Percentiles rank a stretch among this genome's conserved stretches.
Evolutionary conservation across 2,888 invertebrate species (phyloP).

Genomic region (Nezara viridula): DNA sequence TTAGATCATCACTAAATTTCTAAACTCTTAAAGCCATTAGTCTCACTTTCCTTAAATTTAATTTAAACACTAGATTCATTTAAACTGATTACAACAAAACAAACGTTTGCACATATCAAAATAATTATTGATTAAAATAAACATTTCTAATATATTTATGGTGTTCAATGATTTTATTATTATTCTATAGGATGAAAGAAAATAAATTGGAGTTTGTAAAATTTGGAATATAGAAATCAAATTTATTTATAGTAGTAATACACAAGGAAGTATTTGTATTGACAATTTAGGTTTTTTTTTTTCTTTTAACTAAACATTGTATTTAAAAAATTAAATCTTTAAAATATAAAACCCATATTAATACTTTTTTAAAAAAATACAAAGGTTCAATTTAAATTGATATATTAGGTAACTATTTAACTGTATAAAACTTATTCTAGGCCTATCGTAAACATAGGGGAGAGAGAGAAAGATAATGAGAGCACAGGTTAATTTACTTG

Average conservation of each 20-base stretch:
- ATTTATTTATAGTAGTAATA: background rate
- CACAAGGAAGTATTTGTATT: background rate
- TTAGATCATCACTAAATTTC: constrained; percentile 49
- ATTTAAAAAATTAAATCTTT: background rate
- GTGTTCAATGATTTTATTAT: constrained; percentile 28
- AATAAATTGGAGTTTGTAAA: background rate
- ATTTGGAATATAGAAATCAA: background rate
- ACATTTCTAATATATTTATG: constrained; percentile 17
- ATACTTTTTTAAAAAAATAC: constrained; percentile 55
- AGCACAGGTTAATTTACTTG: background rate
- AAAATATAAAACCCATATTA: constrained; percentile 27
- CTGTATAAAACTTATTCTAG: constrained; percentile 56
- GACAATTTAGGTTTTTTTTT: background rate
- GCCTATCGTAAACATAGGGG: constrained; percentile 36
- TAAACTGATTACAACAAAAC: constrained; percentile 45
- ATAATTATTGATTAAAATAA: constrained; percentile 45
- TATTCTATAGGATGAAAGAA: background rate
- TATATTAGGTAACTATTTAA: constrained; percentile 27
- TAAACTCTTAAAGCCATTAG: constrained; percentile 54
- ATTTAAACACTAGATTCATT: constrained; percentile 47
- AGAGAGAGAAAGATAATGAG: background rate
- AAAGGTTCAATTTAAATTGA: constrained; percentile 46
- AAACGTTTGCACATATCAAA: constrained; percentile 17
- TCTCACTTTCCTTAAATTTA: constrained; percentile 55
- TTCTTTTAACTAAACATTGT: background rate